Percentiles rank a stretch among this genome's conserved stretches.
Conservation (phyloP, 2,888 invertebrate species). For the Ophonus ardosiacus region DNA sequence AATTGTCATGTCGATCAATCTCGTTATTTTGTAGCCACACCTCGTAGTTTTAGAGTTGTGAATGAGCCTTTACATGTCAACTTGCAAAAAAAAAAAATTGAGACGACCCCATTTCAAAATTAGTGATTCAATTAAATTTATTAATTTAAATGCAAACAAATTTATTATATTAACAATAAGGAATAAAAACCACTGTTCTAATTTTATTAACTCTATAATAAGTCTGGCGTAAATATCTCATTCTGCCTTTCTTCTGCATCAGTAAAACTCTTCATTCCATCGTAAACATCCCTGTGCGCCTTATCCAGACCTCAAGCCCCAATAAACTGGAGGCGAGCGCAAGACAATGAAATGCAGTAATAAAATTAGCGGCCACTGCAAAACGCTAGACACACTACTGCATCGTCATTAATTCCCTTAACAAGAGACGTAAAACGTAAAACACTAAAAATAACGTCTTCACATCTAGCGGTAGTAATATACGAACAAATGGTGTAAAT, state of each 20-base stretch:
- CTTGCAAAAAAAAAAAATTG: no score
- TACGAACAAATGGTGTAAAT: no score
- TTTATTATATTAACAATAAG: neutral
- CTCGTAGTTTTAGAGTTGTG: no score
- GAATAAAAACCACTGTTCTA: neutral
- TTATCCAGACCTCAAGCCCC: constrained; percentile 19
- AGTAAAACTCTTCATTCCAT: constrained; percentile 9
- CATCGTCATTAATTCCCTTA: constrained; percentile 3
- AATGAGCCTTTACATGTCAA: no score
- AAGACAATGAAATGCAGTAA: constrained; percentile 44
- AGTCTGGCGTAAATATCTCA: neutral
- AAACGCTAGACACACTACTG: neutral
- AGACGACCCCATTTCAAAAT: no score
- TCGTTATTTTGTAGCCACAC: no score
- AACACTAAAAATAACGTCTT: neutral
- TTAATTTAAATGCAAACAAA: neutral
- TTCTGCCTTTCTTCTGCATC: constrained; percentile 1
- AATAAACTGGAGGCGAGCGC: neutral
- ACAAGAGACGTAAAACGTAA: neutral
- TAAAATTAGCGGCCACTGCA: constrained; percentile 44
- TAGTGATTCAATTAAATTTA: neutral
- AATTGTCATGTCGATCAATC: no score
- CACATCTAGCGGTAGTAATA: no score
- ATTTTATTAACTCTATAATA: neutral
- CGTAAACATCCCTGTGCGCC: neutral